phyloP scores from a whole-genome alignment of 2,797 vertebrate species.

The Acrossocheilus wenchowensis region DNA sequence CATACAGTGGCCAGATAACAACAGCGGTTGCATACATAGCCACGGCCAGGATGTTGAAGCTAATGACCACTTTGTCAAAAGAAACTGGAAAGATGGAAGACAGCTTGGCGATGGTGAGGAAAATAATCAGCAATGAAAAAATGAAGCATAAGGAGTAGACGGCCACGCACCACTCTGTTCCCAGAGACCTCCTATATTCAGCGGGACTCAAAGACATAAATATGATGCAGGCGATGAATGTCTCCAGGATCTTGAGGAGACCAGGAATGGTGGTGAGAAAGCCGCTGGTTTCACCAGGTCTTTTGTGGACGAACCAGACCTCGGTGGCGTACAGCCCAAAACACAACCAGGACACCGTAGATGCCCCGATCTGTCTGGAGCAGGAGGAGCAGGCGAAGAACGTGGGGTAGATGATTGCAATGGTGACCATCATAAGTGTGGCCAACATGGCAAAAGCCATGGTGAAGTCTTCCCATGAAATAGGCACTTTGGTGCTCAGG shows the following conservation, averaged over 20 bases:
- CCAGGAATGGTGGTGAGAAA: conserved; percentile 85
- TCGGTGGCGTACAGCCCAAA: conserved; percentile 75
- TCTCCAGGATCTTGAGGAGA: conserved; percentile 88
- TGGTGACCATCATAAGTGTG: conserved; percentile 79
- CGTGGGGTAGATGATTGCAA: conserved; percentile 82
- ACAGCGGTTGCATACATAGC: conserved; percentile 80
- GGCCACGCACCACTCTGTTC: conserved; percentile 83
- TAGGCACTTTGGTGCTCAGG: conserved; percentile 70
- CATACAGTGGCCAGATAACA: conserved; percentile 86
- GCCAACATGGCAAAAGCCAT: conserved; percentile 85
- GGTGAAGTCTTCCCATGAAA: conserved; percentile 90
- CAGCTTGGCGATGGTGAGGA: conserved; percentile 77
- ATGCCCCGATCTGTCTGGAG: conserved; percentile 73
- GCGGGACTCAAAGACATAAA: conserved; percentile 75
- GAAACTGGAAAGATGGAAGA: conserved; percentile 70
- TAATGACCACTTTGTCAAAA: conserved; percentile 78
- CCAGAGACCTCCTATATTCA: fast-evolving
- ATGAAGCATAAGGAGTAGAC: conserved; percentile 88
- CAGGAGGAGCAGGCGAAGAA: conserved; percentile 67
- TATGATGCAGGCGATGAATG: conserved; percentile 85
- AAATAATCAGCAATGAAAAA: conserved; percentile 79
- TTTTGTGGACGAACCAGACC: conserved; percentile 76
- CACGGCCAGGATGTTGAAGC: conserved; percentile 78
- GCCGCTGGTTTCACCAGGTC: conserved; percentile 79
- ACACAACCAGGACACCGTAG: conserved; percentile 78